Evolutionary conservation across 2,113 vertebrate genomes (phyloP), one percentile per base, ranked within the genome.

Genomic region (Herpetotheres cachinnans): DNA sequence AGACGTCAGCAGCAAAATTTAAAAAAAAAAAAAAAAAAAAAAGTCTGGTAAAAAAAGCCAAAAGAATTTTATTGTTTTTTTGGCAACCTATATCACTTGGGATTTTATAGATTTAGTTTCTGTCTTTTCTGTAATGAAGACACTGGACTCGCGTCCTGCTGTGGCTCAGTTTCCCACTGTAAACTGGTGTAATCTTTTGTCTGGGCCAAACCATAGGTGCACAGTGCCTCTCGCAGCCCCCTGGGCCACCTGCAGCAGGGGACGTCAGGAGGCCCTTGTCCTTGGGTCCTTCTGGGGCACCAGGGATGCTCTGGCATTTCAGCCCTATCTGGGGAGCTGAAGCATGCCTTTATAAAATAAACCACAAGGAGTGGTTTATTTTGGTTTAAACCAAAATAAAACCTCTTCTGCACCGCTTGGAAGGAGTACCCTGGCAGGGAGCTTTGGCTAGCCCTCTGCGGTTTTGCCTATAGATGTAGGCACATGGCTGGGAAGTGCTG

Each of bases 201-300:
- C n/a, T 70, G 56, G 54, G n/a, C 13, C n/a, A 62, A 63, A 38
- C 22, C 16, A 11, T 2, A 18, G 0, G 0, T 6, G 1, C 11
- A 25, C 13, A 10, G 52, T 30, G 50, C 32, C 47, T 67, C 82
- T 63, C 46, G 40, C 30, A 70, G 10, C 22, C 15, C 13, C 14
- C 77, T 74, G 32, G 13, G 26, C 32, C 44, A 46, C 4, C 5
- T 42, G 26, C n/a, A 76, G 34, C 6, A 8, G 26, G 10, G 22
- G 24, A 34, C 10, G 9, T 55, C 9, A 69, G 55, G 24, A 71
- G 3, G 20, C 11, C 29, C 16, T 15, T 34, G 26, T 69, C 29
- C 17, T 76, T 5, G 29, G 44, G 44, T 44, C 52, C 49, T 69
- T 67, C 56, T 81, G 34, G 2, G 7, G 16, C 13, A 69, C 9